Conservation (phyloP, 1,140 invertebrate species). For the Pemphigus obesinymphae region DNA sequence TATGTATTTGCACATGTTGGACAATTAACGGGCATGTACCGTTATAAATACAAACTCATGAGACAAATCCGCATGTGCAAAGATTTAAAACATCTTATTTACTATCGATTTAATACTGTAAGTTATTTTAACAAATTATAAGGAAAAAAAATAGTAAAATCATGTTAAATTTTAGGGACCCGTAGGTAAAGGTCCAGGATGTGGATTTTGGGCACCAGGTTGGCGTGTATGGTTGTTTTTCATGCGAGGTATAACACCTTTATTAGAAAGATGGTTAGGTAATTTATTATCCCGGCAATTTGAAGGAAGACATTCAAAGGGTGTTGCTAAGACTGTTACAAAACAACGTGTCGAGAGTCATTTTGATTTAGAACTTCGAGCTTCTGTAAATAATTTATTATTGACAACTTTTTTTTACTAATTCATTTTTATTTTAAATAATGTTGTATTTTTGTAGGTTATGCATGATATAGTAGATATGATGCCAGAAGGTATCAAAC, state of each 20-base stretch:
- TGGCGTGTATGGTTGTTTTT: conserved; percentile 99
- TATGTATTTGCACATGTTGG: conserved; percentile 99
- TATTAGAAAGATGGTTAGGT: conserved; percentile 96
- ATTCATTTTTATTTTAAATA: neutral
- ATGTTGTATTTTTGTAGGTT: conserved; percentile 51
- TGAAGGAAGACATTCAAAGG: conserved; percentile 97
- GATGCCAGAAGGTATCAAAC: conserved; percentile 99
- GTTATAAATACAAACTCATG: conserved; percentile 99
- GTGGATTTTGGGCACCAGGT: conserved; percentile 98
- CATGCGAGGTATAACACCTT: conserved; percentile 96
- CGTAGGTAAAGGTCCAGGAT: conserved; percentile 97
- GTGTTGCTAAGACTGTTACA: conserved; percentile 98
- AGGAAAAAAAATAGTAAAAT: neutral
- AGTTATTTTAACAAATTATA: conserved; percentile 49
- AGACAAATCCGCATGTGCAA: conserved; percentile 99
- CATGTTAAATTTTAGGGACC: conserved; percentile 65
- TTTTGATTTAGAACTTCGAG: conserved; percentile 96
- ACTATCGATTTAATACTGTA: conserved; percentile 98
- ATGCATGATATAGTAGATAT: conserved; percentile 99
- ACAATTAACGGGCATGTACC: conserved; percentile 98
- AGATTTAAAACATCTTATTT: conserved; percentile 98
- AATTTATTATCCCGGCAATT: conserved; percentile 97
- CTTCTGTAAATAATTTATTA: conserved; percentile 63
- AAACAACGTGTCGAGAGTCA: conserved; percentile 99
- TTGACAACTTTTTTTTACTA: neutral